Evolutionary conservation across 2,797 vertebrate genomes (phyloP), one percentile per base, ranked within the genome.

Genomic region (Helicolenus hilgendorfi): DNA sequence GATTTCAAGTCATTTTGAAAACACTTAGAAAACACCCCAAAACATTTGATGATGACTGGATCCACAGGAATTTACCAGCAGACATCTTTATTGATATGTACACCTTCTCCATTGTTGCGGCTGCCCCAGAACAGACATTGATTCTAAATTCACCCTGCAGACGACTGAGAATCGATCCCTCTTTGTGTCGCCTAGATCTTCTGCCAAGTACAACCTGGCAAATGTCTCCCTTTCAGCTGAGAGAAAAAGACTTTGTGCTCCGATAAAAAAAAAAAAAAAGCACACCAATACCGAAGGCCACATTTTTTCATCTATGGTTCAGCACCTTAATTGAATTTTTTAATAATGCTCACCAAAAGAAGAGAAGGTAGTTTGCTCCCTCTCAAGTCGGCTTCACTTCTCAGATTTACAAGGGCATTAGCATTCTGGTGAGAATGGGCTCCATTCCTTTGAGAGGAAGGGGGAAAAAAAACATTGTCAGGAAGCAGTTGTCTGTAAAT

Each of bases 401-500:
- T 89, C 68, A 81, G 36, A 93, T 96, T 95, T 92, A 96, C 89
- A 93, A 89, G 90, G 72, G 72, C 93, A 97, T 97, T 97, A 95
- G 92, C 92, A 97, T 97, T 97, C 97, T 87, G 92, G 70, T 87
- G 90, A 94, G 94, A 94, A 92, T 83, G 79, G 88, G 68, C 89
- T 72, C 65, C 90, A 91, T 87, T 90, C 95, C 87, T 93, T 93
- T 92, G 92, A 93, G 94, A 93, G 89, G 82, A 87, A 88, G 56
- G 53, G n/a, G 38, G 14, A 14, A 49, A 0, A 18, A 93, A 94
- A 95, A 95, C 92, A 93, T 89, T 94, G 93, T 96, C 94, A 91
- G 93, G 94, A 95, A 96, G 93, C 90, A 93, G 94, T 96, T 96
- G 96, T 93, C 92, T 96, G 91, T 97, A 97, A 96, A 96, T 97